Percentiles rank a stretch among this genome's conserved stretches.
Evolutionary conservation across 2,888 invertebrate species (phyloP).

Genomic region (Trimorus sp.): DNA sequence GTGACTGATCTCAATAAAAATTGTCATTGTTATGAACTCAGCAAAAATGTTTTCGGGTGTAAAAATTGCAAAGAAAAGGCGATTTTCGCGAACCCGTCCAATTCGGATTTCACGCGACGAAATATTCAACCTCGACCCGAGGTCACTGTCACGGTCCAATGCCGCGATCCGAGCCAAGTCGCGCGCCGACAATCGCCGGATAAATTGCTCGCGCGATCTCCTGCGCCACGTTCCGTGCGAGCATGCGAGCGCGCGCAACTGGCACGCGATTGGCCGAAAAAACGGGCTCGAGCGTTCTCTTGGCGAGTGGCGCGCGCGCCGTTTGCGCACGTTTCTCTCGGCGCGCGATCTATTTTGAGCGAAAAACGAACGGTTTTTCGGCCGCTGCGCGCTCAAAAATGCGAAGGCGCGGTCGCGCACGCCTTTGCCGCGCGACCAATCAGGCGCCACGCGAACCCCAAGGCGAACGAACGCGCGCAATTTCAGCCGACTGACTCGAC

Average conservation of each 20-base stretch:
- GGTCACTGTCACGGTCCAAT: constrained; percentile 51
- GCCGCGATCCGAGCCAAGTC: background rate
- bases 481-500: constrained; percentile 6
- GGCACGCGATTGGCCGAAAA: constrained; percentile 19
- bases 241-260: background rate
- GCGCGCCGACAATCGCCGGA: too few species aligned
- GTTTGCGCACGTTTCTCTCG: background rate
- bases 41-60: too few species aligned
- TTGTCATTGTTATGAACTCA: too few species aligned
- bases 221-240: background rate
- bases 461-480: constrained; percentile 10
- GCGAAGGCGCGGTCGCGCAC: constrained; percentile 42
- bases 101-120: constrained; percentile 20
- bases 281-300: constrained; percentile 12
- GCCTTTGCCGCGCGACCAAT: constrained; percentile 34
- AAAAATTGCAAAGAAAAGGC: too few species aligned
- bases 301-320: background rate
- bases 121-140: constrained; percentile 42
- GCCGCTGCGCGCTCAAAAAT: constrained; percentile 17
- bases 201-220: background rate
- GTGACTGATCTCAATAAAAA: too few species aligned
- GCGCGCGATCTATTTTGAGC: constrained; percentile 33
- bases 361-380: constrained; percentile 32
- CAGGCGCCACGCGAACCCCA: background rate
- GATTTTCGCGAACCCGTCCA: background rate